Percentiles rank a stretch among this genome's conserved stretches.
These are phyloP conservation scores for Ditula angustiorana DNA, from an alignment of 2,888 invertebrate species.

Conservation along the genomic window DNA sequence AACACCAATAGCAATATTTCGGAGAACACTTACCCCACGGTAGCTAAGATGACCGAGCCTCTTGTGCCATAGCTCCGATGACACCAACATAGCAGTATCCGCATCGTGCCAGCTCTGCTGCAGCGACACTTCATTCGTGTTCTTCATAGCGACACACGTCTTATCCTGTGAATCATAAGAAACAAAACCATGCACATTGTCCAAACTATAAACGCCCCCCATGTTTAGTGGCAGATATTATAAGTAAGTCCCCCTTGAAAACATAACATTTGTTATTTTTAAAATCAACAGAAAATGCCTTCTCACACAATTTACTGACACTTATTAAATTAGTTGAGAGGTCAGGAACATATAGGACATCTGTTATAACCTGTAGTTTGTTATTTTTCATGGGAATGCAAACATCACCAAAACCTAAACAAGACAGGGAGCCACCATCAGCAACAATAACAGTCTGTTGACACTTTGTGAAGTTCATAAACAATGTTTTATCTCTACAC, in stretches of 20 bases:
- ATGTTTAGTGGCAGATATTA: conserved; percentile 2
- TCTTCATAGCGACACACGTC: not conserved
- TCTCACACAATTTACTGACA: conserved; percentile 32
- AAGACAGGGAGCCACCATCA: not conserved
- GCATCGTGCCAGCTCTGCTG: not conserved
- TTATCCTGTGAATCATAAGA: not conserved
- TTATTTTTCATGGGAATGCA: conserved; percentile 13
- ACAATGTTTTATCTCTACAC: not conserved
- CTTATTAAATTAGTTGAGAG: conserved; percentile 38
- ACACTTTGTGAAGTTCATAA: not conserved
- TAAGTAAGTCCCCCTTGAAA: not conserved
- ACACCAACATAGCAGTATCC: conserved; percentile 7
- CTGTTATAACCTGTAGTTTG: not conserved
- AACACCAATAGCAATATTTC: conserved; percentile 10
- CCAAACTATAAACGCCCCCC: conserved; percentile 13
- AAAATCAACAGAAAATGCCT: conserved; percentile 31
- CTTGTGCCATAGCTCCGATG: conserved; percentile 32
- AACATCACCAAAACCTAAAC: conserved; percentile 6
- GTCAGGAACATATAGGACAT: conserved; percentile 35
- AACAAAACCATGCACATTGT: conserved; percentile 6
- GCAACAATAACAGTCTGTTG: not conserved
- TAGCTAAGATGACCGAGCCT: conserved; percentile 36
- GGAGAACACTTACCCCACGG: conserved; percentile 15
- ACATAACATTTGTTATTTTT: conserved; percentile 6
- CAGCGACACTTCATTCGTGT: not conserved